Percentiles rank a stretch among this genome's conserved stretches.
These are phyloP conservation scores for Silurus aristotelis DNA, from an alignment of 2,797 vertebrate genomes.

Conservation along the genomic window DNA sequence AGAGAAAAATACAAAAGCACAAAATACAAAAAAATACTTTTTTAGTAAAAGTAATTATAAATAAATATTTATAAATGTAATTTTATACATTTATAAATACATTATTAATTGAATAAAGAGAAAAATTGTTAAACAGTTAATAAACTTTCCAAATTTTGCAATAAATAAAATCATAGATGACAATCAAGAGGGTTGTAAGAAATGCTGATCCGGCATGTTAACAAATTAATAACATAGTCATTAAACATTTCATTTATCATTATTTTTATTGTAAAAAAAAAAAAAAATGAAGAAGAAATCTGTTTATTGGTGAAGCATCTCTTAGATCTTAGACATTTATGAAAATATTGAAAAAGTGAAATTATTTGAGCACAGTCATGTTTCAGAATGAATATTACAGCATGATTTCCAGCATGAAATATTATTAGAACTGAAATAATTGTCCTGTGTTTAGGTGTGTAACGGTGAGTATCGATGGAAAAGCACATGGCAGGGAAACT, in stretches of 20 bases:
- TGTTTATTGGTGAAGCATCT: too few relatives aligned
- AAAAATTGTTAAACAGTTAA: neutral
- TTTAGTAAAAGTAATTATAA: neutral
- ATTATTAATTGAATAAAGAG: neutral
- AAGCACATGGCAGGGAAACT: constrained; percentile 82
- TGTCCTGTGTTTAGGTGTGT: constrained; percentile 69
- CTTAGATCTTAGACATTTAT: too few relatives aligned
- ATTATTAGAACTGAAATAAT: neutral
- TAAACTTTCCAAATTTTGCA: neutral
- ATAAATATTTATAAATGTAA: neutral
- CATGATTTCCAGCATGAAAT: neutral
- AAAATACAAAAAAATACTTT: neutral
- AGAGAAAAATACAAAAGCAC: too few relatives aligned
- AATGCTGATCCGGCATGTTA: neutral
- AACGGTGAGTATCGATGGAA: constrained; percentile 78
- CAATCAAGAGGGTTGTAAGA: neutral
- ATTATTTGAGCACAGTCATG: neutral
- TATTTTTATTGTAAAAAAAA: too few relatives aligned
- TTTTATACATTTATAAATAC: too few relatives aligned
- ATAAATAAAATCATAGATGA: too few relatives aligned
- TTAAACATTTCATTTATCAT: too few relatives aligned
- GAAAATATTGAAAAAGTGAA: too few relatives aligned
- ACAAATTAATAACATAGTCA: neutral
- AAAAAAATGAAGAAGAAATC: too few relatives aligned
- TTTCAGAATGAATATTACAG: neutral